phyloP scores from a whole-genome alignment of 1,140 invertebrate species.

The Arion vulgaris region DNA sequence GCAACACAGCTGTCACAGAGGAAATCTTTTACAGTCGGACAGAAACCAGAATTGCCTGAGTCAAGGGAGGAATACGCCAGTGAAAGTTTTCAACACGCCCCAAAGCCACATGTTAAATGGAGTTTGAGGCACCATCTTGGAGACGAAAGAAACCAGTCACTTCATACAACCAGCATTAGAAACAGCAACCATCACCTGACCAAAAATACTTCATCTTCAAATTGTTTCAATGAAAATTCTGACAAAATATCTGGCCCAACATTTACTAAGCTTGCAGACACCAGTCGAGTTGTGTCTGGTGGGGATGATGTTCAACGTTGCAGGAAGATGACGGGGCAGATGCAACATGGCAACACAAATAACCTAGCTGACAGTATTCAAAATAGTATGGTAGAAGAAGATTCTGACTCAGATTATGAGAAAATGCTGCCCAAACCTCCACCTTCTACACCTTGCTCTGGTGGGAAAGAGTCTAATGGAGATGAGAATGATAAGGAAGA shows the following conservation, averaged over 20 bases:
- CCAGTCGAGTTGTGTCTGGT: background rate
- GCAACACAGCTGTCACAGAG: background rate
- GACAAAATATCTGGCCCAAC: background rate
- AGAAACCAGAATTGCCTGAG: no score
- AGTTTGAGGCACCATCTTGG: background rate
- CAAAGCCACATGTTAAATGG: constrained; percentile 16
- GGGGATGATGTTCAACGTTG: background rate
- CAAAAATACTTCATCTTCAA: background rate
- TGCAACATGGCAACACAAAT: background rate
- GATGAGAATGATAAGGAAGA: constrained; percentile 27
- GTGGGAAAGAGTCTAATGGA: background rate
- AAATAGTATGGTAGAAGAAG: background rate
- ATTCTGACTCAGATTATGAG: constrained; percentile 15
- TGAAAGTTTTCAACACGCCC: constrained; percentile 23
- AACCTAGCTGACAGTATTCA: background rate
- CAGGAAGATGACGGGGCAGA: background rate
- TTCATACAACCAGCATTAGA: background rate
- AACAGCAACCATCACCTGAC: background rate
- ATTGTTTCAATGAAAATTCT: background rate
- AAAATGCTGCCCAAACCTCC: constrained; percentile 24
- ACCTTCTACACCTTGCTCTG: constrained; percentile 29
- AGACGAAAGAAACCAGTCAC: background rate
- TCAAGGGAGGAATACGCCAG: background rate
- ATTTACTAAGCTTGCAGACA: constrained; percentile 4
- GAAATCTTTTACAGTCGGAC: background rate